A percentile compares a stretch with the other conserved stretches of the same genome.
phyloP scores from a whole-genome alignment of 2,797 vertebrate species.

The Cuculus canorus region DNA sequence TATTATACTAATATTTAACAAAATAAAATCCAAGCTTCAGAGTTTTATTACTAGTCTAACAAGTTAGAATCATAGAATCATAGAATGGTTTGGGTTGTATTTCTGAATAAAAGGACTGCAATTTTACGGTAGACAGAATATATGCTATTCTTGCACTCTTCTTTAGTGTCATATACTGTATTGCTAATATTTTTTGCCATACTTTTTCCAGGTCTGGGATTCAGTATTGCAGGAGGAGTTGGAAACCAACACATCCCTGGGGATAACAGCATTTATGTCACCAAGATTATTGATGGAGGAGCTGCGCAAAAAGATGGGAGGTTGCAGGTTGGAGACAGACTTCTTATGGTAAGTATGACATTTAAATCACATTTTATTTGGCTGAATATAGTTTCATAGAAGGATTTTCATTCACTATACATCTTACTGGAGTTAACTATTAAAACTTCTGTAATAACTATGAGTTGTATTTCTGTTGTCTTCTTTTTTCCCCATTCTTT shows the following conservation, averaged over 20 bases:
- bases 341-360: constrained; percentile 86
- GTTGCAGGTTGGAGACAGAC: constrained; percentile 92
- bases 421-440: background rate
- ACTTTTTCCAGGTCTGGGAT: constrained; percentile 87
- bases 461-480: background rate
- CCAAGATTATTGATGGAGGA: constrained; percentile 96
- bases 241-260: constrained; percentile 98
- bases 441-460: background rate
- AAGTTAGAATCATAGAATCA: background rate
- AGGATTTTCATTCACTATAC: background rate
- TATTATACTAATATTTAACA: background rate
- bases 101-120: background rate
- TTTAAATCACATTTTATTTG: background rate
- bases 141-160: background rate
- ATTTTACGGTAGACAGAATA: background rate
- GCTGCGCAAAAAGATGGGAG: constrained; percentile 93
- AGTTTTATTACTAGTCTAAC: background rate
- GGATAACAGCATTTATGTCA: constrained; percentile 98
- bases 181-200: background rate
- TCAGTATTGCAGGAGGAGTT: constrained; percentile 96
- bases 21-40: background rate
- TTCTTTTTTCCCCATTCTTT: background rate
- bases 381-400: background rate
- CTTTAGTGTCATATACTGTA: background rate
- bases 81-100: too few species aligned